Base-by-base conservation (phyloP, 2,797 vertebrate species). In the Leuciscus waleckii region DNA sequence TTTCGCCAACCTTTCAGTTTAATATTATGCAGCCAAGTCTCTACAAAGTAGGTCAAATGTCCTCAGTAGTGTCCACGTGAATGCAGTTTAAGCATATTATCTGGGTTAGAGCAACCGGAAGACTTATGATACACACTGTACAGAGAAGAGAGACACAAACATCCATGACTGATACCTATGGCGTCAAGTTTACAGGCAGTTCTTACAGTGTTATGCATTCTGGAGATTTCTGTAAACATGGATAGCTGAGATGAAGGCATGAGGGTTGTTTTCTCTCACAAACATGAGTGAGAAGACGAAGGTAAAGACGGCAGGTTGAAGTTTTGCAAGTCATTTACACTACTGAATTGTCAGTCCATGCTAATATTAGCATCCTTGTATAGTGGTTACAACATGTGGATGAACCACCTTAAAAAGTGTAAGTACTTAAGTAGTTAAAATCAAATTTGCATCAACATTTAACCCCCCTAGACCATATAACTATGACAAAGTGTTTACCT, bases 41-140 rank as follows among this genome's bases (percentile, higher is more conserved):
- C 41, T 68, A 21, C 26, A 41, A 82, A 58, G 32, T 56, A 13
- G 7, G 10, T 39, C 11, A 65, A 65, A 67, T 14, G 23, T 26
- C 56, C 21, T 51, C 58, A 67, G 63, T 76, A 29, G 43, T 67
- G 58, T 67, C 58, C 43, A 37, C 9, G 43, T 65, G 3, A 75
- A 65, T 49, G 21, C 26, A 65, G 41, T 75, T 82, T 65, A 37
- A 75, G 29, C 8, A 65, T 37, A 81, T 81, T 21, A 81, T 74
- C 39, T 75, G 37, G 58, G 46, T 81, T 35, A 39, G 43, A 43
- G 82, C 67, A 85, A 79, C 76, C 73, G 90, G 90, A 92, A 91
- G 91, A 92, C 89, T 85, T 88, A 79, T 73, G 41, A 63, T 74
- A 82, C 84, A 83, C 81, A 68, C 81, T 85, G 76, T 85, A 77